phyloP scores from a whole-genome alignment of 92 coral and sea anemone species.

The Anthopleura xanthogrammica region DNA sequence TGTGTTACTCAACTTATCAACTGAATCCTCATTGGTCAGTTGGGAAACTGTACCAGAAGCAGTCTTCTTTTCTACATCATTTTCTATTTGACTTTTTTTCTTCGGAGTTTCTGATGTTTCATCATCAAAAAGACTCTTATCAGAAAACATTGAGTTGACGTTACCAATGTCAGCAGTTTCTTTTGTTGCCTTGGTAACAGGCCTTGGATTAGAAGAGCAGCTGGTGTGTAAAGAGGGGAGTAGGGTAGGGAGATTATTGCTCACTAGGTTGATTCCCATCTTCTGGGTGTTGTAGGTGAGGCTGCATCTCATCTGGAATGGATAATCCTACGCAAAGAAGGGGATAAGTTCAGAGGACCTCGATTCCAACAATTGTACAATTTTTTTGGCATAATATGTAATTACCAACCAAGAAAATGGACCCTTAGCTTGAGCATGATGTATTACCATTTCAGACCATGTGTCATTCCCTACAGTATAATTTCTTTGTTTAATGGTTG shows the following conservation, averaged over 20 bases:
- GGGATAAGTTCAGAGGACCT: neutral
- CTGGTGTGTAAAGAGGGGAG: slow-evolving; percentile 52
- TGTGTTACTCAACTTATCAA: neutral
- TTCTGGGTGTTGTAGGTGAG: slow-evolving; percentile 51
- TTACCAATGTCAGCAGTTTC: neutral
- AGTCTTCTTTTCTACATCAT: neutral
- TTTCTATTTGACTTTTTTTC: neutral
- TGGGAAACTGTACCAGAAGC: neutral
- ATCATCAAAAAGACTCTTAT: slow-evolving; percentile 74
- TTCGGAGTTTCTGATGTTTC: slow-evolving; percentile 19
- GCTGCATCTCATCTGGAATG: slow-evolving; percentile 12
- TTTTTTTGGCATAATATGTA: too few species aligned
- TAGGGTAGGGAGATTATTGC: slow-evolving; percentile 48
- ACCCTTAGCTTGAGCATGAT: neutral
- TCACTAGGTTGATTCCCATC: slow-evolving; percentile 48
- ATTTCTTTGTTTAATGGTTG: too few species aligned
- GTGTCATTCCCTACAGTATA: too few species aligned
- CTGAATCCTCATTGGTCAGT: neutral
- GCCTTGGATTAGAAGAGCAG: neutral
- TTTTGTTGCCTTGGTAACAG: slow-evolving; percentile 8
- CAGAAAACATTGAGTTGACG: slow-evolving; percentile 10
- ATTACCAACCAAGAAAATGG: too few species aligned
- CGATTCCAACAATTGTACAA: too few species aligned
- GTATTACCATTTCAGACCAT: too few species aligned
- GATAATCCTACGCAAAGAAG: neutral